Evolutionary conservation across 2,797 vertebrate species (phyloP).

Genomic region (Pangasius krempfi): DNA sequence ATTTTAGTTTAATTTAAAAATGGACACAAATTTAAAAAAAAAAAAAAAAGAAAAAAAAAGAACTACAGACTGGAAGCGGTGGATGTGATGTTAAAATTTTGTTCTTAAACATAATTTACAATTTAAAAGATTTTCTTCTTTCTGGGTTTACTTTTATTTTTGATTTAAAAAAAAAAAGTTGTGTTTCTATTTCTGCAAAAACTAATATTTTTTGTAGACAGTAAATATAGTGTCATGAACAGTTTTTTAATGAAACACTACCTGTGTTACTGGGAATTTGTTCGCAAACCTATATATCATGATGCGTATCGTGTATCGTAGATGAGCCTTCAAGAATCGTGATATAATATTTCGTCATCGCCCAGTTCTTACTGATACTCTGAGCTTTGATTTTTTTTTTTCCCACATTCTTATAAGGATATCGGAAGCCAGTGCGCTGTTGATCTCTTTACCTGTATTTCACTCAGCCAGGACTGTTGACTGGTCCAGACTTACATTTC

Average conservation of each 20-base stretch:
- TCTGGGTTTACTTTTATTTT: background rate
- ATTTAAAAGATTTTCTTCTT: too few relatives aligned
- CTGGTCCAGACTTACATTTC: too few relatives aligned
- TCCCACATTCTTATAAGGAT: too few relatives aligned
- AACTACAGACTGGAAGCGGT: too few relatives aligned
- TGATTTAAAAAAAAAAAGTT: background rate
- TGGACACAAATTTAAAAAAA: too few relatives aligned
- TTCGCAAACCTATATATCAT: background rate
- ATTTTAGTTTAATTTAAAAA: background rate
- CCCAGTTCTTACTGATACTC: background rate
- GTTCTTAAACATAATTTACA: too few relatives aligned
- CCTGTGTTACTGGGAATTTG: background rate
- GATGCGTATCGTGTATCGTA: too few relatives aligned
- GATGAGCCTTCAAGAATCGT: too few relatives aligned
- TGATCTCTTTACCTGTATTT: too few relatives aligned
- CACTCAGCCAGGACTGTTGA: too few relatives aligned
- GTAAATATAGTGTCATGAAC: background rate
- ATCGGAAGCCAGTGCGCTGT: too few relatives aligned
- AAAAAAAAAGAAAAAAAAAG: background rate
- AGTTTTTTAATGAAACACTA: background rate
- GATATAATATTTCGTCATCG: background rate
- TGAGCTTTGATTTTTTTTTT: background rate
- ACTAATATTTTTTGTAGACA: background rate
- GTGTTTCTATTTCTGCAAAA: background rate
- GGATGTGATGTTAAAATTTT: background rate